These are phyloP conservation scores for Hydrozoanthus tunicans DNA, from an alignment of 64 coral and sea anemone genomes.

Conservation along the genomic window DNA sequence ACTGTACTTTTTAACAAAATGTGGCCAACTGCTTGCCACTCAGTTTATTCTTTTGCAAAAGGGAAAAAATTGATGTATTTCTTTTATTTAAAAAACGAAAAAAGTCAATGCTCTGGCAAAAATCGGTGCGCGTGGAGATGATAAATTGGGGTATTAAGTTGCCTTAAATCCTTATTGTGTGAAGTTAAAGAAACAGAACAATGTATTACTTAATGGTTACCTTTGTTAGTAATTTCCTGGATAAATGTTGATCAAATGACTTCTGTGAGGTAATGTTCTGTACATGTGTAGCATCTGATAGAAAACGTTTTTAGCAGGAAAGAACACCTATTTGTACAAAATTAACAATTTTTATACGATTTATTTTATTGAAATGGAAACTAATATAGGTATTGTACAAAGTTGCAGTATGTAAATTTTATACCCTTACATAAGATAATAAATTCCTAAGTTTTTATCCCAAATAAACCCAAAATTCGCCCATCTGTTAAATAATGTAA, in stretches of 20 bases:
- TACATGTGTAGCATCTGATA: background rate
- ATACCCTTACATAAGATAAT: background rate
- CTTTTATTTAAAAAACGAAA: too few relatives aligned
- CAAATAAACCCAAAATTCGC: too few relatives aligned
- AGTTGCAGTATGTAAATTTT: background rate
- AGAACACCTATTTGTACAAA: slow-evolving; percentile 36
- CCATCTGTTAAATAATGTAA: too few relatives aligned
- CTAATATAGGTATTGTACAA: slow-evolving; percentile 10
- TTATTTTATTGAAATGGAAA: slow-evolving; percentile 43
- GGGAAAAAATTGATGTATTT: too few relatives aligned
- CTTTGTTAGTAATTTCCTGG: background rate
- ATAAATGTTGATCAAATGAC: background rate
- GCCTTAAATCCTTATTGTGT: too few relatives aligned
- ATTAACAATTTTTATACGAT: slow-evolving; percentile 36
- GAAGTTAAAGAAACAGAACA: background rate
- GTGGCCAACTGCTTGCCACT: too few relatives aligned
- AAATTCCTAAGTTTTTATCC: background rate
- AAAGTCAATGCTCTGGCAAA: too few relatives aligned
- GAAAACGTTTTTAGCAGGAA: background rate
- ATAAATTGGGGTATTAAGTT: too few relatives aligned
- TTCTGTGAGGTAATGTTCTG: background rate
- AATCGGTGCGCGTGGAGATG: too few relatives aligned
- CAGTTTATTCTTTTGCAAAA: too few relatives aligned
- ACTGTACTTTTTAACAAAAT: too few relatives aligned
- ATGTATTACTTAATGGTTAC: background rate